Evolutionary conservation across 2,113 vertebrate species (phyloP).

Genomic region (Lepisosteus oculatus): DNA sequence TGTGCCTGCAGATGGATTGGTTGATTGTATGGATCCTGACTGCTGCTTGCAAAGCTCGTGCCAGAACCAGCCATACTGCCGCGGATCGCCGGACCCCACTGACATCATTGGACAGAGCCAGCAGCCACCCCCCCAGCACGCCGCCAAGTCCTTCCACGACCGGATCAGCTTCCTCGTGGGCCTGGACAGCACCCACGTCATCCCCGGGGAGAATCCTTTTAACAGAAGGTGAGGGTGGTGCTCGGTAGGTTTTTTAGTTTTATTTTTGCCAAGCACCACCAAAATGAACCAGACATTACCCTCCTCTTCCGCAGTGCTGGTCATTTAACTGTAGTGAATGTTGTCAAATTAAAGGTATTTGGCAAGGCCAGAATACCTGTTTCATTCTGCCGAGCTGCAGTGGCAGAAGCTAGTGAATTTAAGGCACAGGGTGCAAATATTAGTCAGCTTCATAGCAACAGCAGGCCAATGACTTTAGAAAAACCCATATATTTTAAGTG

Average conservation of each 20-base stretch:
- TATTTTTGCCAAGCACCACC: too few relatives aligned
- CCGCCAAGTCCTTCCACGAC: constrained; percentile 89
- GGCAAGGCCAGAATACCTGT: too few relatives aligned
- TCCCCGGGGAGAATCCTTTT: constrained; percentile 89
- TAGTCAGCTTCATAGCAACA: too few relatives aligned
- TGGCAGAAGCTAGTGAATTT: too few relatives aligned
- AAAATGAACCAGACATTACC: too few relatives aligned
- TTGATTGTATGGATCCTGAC: constrained; percentile 97
- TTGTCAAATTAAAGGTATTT: too few relatives aligned
- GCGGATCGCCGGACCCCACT: constrained; percentile 84
- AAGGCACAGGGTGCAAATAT: too few relatives aligned
- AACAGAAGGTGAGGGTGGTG: constrained; percentile 81
- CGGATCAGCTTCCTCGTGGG: constrained; percentile 86
- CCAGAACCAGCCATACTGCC: constrained; percentile 89
- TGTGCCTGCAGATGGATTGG: constrained; percentile 82
- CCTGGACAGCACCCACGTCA: constrained; percentile 84
- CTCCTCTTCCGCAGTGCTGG: too few relatives aligned
- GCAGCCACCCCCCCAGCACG: constrained; percentile 76
- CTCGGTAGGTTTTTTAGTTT: not conserved
- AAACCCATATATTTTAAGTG: too few relatives aligned
- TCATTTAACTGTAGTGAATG: too few relatives aligned
- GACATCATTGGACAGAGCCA: constrained; percentile 78
- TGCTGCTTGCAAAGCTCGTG: constrained; percentile 92
- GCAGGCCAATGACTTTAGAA: too few relatives aligned
- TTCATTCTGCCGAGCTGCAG: too few relatives aligned